Conservation (phyloP, 2,797 vertebrate species). For the Protosalanx chinensis region DNA sequence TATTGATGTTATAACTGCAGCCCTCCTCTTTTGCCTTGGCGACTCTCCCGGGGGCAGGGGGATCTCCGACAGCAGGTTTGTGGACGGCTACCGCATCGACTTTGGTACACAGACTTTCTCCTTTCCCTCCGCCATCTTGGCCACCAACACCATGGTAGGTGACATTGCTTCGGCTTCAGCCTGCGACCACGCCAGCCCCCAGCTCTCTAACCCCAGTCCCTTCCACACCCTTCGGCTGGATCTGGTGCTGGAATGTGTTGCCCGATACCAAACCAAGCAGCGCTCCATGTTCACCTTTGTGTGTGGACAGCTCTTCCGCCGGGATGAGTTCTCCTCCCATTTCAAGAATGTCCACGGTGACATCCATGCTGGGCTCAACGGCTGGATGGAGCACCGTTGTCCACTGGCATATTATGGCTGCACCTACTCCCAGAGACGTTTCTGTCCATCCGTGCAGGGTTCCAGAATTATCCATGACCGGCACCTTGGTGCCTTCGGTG, state of each 20-base stretch:
- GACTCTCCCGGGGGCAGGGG: constrained; percentile 94
- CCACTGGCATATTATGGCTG: constrained; percentile 98
- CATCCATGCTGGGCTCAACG: constrained; percentile 97
- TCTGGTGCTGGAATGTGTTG: constrained; percentile 97
- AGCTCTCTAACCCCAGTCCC: constrained; percentile 97
- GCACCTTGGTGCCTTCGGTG: constrained; percentile 92
- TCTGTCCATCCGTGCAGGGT: constrained; percentile 94
- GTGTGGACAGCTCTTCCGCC: constrained; percentile 95
- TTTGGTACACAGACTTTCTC: constrained; percentile 99
- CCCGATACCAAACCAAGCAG: constrained; percentile 97
- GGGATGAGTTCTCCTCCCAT: constrained; percentile 97
- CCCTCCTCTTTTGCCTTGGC: constrained; percentile 93
- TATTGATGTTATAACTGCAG: constrained; percentile 97
- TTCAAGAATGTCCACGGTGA: constrained; percentile 99
- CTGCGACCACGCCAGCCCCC: constrained; percentile 97
- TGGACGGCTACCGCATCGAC: constrained; percentile 90
- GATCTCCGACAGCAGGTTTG: constrained; percentile 94
- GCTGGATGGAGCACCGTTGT: constrained; percentile 99
- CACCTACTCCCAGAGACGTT: constrained; percentile 94
- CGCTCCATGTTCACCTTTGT: constrained; percentile 99
- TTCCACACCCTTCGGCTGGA: constrained; percentile 97
- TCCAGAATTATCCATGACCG: constrained; percentile 94
- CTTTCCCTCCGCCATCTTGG: constrained; percentile 94
- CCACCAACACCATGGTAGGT: constrained; percentile 97
- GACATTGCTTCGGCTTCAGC: constrained; percentile 97